Conservation (phyloP, 2,113 vertebrate genomes). For the Morone saxatilis region DNA sequence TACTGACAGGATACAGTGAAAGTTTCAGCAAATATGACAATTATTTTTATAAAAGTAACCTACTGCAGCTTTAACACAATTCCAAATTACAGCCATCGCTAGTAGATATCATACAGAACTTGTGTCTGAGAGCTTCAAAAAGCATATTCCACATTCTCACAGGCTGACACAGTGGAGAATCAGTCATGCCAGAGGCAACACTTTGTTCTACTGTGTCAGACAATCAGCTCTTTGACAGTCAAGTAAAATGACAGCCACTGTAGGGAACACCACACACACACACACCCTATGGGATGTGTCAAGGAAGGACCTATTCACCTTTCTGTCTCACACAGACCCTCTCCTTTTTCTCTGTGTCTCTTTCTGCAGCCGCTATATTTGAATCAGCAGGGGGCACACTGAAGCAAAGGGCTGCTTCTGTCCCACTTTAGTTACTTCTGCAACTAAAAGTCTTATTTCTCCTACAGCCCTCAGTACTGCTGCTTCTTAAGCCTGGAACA, state of each 20-base stretch:
- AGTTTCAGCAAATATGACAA: too few species aligned
- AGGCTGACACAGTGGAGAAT: constrained; percentile 24
- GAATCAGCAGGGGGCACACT: background rate
- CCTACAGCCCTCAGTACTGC: background rate
- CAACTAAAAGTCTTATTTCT: background rate
- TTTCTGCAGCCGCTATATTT: background rate
- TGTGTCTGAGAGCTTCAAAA: background rate
- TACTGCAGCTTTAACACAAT: too few species aligned
- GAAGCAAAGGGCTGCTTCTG: background rate
- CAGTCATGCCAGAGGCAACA: constrained; percentile 38
- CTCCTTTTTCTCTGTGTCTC: background rate
- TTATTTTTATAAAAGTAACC: too few species aligned
- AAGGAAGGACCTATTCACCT: constrained; percentile 24
- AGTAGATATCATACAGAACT: too few species aligned
- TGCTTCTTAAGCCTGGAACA: background rate
- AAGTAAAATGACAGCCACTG: constrained; percentile 34
- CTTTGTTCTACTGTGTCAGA: constrained; percentile 50
- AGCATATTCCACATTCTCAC: background rate
- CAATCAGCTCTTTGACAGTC: constrained; percentile 62
- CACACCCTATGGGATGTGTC: constrained; percentile 14
- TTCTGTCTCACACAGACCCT: constrained; percentile 13
- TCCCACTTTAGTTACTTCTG: background rate
- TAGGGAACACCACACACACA: constrained; percentile 35
- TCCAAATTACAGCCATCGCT: too few species aligned
- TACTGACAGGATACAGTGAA: too few species aligned